Evolutionary conservation across 2,113 vertebrate species (phyloP).

Genomic region (Strigops habroptila): DNA sequence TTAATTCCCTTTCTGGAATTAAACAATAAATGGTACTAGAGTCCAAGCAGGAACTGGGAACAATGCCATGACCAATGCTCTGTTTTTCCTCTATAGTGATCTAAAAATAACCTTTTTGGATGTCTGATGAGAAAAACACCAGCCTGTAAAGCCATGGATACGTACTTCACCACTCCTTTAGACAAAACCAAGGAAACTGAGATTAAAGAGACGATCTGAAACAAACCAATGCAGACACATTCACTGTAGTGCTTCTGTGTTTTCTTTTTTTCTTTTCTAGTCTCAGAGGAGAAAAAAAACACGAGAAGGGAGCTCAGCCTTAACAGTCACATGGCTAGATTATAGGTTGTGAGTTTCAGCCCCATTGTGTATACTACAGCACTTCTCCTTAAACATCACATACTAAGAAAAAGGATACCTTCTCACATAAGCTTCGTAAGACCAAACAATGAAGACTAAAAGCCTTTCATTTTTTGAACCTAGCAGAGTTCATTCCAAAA

Average conservation of each 20-base stretch:
- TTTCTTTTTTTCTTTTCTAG: neutral
- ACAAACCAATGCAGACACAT: neutral
- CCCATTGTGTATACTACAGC: neutral
- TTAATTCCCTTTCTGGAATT: conserved; percentile 58
- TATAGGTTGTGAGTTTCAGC: neutral
- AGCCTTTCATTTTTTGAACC: neutral
- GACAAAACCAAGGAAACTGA: neutral
- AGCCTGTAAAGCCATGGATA: neutral
- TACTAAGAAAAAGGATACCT: neutral
- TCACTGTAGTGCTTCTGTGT: neutral
- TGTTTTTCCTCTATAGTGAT: conserved; percentile 33
- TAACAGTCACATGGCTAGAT: neutral
- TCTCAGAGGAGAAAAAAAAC: neutral
- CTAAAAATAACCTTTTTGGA: conserved; percentile 55
- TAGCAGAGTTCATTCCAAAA: neutral
- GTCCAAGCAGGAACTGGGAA: conserved; percentile 48
- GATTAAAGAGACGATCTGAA: neutral
- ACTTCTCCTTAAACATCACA: neutral
- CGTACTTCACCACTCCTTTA: neutral
- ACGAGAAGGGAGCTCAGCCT: neutral
- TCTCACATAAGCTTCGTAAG: neutral
- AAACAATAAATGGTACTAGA: conserved; percentile 43
- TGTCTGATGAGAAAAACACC: conserved; percentile 33
- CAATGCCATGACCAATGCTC: conserved; percentile 14
- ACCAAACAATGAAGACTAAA: neutral